Evolutionary conservation across 2,113 vertebrate species (phyloP).

Genomic region (Python bivittatus): DNA sequence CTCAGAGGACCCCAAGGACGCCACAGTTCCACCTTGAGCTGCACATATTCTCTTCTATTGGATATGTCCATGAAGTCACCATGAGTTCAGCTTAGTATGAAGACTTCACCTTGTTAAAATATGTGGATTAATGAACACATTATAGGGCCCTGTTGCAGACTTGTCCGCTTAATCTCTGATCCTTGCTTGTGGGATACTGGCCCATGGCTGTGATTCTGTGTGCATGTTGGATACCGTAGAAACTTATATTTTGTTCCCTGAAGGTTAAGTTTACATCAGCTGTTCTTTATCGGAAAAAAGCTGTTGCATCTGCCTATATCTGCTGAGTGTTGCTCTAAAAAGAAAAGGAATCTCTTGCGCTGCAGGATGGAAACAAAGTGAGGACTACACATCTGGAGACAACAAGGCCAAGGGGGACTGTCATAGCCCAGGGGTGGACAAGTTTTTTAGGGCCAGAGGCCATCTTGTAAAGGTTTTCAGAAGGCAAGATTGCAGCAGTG

Average conservation of each 20-base stretch:
- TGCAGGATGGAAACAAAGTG: neutral
- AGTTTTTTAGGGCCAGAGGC: neutral
- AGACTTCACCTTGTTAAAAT: neutral
- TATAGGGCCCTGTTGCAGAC: neutral
- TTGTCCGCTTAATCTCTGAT: neutral
- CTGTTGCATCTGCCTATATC: neutral
- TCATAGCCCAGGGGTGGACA: neutral
- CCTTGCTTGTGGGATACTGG: neutral
- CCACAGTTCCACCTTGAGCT: too few species aligned
- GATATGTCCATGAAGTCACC: neutral
- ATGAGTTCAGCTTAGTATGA: neutral
- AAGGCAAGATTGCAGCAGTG: neutral
- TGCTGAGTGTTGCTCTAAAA: neutral
- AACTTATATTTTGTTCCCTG: neutral
- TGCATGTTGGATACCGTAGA: neutral
- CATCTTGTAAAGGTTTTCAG: neutral
- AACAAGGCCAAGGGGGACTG: neutral
- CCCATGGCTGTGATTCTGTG: neutral
- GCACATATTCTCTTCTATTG: too few species aligned
- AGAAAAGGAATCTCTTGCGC: neutral
- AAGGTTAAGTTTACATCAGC: too few species aligned
- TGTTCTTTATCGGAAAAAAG: neutral
- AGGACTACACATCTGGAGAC: neutral
- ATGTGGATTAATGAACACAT: neutral
- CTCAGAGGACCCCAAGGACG: too few species aligned